Base-by-base conservation (phyloP, 2,113 vertebrate genomes). In the Xenopus laevis region DNA sequence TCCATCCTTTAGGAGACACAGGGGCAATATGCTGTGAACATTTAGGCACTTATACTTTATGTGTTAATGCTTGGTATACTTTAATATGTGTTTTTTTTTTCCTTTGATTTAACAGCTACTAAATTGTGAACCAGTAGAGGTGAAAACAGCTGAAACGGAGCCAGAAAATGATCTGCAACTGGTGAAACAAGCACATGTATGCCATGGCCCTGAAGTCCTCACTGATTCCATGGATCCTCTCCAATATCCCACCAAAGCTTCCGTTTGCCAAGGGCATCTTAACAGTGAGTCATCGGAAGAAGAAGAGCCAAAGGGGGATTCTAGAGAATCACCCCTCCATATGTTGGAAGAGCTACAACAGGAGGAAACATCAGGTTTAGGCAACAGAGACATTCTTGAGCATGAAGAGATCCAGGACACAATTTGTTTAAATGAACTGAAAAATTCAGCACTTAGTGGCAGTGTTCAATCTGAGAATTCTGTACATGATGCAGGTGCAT, bases 201-300 rank as follows among this genome's bases (percentile, higher is more conserved):
- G 18, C 13, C 15, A 3, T 13, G 60, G 30, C 30, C 13, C 16
- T 16, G 30, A 20, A 30, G 55, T 21, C 13, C 1, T 23, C 1
- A 3, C 23, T 7, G 6, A 52, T 18, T 52, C 50, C 3, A 30
- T 27, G 16, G 47, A 58, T 20, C 21, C 9, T 30, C 63, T 33
- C 7, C 10, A 17, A 4, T 15, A 10, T 9, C 44, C 53, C 50
- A 11, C 47, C 65, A 10, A 57, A 50, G 23, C 8, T 18, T 1
- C 52, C 46, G 0, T 15, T 40, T 46, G 7, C 6, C 1, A 17
- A 33, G 46, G 33, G 55, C 57, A 59, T 61, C 82, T 81, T 58
- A 64, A n/a, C 13, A 66, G 47, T 20, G 85, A 81, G 40, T 84
- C 79, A 53, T 83, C 74, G 0, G 82, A 87, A 52, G 85, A 88